These are phyloP conservation scores for Lordiphosa andalusiaca DNA, from an alignment of 2,888 invertebrate genomes.

Conservation along the genomic window DNA sequence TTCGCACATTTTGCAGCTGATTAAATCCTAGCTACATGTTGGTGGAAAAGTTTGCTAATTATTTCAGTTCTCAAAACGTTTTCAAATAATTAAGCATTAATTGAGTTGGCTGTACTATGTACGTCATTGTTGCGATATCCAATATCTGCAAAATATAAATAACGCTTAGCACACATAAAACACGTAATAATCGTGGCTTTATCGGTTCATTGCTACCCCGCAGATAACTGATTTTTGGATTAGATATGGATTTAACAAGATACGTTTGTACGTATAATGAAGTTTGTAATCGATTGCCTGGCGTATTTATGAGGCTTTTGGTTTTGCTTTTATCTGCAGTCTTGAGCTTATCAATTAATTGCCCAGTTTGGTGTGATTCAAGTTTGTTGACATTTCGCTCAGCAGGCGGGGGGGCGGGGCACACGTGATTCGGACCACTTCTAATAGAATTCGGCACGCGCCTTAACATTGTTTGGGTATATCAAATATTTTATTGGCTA, in stretches of 20 bases:
- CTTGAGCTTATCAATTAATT: slow-evolving; percentile 42
- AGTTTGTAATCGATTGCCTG: slow-evolving; percentile 29
- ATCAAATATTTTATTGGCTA: no score
- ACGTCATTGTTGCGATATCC: slow-evolving; percentile 43
- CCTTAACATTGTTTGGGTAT: no score
- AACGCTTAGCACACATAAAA: slow-evolving; percentile 26
- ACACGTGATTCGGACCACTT: background rate
- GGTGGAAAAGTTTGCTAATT: slow-evolving; percentile 18
- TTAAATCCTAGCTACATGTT: background rate
- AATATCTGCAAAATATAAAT: slow-evolving; percentile 9
- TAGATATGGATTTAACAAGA: slow-evolving; percentile 30
- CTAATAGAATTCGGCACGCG: no score
- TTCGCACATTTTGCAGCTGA: no score
- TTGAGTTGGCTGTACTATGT: slow-evolving; percentile 14
- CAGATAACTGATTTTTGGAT: slow-evolving; percentile 29
- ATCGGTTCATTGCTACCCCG: slow-evolving; percentile 29
- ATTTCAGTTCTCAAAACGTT: slow-evolving; percentile 10
- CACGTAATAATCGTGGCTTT: slow-evolving; percentile 39
- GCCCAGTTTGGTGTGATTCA: slow-evolving; percentile 36
- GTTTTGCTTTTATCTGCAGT: slow-evolving; percentile 8
- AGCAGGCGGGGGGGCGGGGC: background rate
- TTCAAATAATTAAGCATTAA: slow-evolving; percentile 25
- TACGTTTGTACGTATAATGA: slow-evolving; percentile 7
- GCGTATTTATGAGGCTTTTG: slow-evolving; percentile 20
- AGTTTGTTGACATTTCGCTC: slow-evolving; percentile 4